Conservation (phyloP, 2,113 vertebrate genomes). For the Callionymus lyra region DNA sequence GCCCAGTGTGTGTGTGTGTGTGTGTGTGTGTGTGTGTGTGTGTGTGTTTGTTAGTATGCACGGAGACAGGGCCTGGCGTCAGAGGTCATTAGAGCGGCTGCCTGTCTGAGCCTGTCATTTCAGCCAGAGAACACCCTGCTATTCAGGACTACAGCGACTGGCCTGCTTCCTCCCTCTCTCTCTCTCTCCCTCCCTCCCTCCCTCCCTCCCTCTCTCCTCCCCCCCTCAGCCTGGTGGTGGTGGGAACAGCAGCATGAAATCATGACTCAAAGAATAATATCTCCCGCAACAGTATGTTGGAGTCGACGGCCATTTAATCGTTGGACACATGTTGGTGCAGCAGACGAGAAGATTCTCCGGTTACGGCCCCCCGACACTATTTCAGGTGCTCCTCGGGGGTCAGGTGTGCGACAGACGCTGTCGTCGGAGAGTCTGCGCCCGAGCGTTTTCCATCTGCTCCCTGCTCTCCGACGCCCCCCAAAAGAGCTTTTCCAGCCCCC, state of each 20-base stretch:
- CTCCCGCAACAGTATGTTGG: too few species aligned
- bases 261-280: too few species aligned
- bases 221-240: conserved; percentile 20
- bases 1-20: conserved; percentile 26
- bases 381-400: conserved; percentile 37
- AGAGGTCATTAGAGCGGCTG: conserved; percentile 66
- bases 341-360: too few species aligned
- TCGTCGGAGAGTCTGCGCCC: conserved; percentile 19
- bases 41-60: conserved; percentile 58
- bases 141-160: conserved; percentile 57
- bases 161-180: conserved; percentile 27
- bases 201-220: conserved; percentile 13
- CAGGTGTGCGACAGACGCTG: conserved; percentile 24
- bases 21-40: conserved; percentile 12
- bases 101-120: conserved; percentile 66
- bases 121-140: conserved; percentile 65
- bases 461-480: conserved; percentile 2
- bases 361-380: conserved; percentile 44
- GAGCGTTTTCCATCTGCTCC: conserved; percentile 19
- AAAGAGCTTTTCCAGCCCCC: conserved; percentile 13
- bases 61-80: conserved; percentile 65
- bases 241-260: conserved; percentile 4
- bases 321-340: too few species aligned
- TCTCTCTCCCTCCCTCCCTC: conserved; percentile 28
- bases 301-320: too few species aligned